Conservation (phyloP, 2,888 invertebrate species). For the Lamproptera curius region DNA sequence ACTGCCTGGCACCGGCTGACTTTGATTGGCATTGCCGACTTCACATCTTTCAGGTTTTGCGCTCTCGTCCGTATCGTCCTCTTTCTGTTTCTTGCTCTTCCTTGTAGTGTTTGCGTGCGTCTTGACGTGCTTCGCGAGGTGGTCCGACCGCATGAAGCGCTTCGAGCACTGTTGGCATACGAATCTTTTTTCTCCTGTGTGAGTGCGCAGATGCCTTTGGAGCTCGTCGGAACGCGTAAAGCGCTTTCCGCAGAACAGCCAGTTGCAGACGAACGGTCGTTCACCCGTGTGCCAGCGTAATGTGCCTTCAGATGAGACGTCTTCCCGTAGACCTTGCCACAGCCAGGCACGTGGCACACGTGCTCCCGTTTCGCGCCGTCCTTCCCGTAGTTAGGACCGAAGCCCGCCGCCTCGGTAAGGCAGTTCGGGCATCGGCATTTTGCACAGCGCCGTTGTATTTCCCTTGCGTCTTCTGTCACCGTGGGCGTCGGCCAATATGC, state of each 20-base stretch:
- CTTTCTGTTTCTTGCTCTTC: conserved; percentile 63
- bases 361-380: conserved; percentile 88
- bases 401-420: conserved; percentile 86
- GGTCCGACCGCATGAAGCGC: conserved; percentile 95
- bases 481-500: conserved; percentile 70
- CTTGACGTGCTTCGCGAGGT: conserved; percentile 94
- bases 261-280: conserved; percentile 92
- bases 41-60: conserved; percentile 42
- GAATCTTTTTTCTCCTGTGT: conserved; percentile 94
- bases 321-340: conserved; percentile 93
- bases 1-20: conserved; percentile 21
- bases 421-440: conserved; percentile 91
- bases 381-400: conserved; percentile 85
- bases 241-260: conserved; percentile 92
- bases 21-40: conserved; percentile 23
- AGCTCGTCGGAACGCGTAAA: conserved; percentile 96
- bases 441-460: conserved; percentile 83
- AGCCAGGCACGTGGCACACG: conserved; percentile 92
- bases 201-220: conserved; percentile 92
- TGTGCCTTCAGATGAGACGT: conserved; percentile 96
- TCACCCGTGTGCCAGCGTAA: conserved; percentile 96
- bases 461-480: conserved; percentile 65
- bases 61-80: conserved; percentile 63
- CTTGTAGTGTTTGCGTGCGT: conserved; percentile 86
- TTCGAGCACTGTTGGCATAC: conserved; percentile 92